Evolutionary conservation across 2,797 vertebrate species (phyloP), one percentile per base, ranked within the genome.

Genomic region (Erpetoichthys calabaricus): DNA sequence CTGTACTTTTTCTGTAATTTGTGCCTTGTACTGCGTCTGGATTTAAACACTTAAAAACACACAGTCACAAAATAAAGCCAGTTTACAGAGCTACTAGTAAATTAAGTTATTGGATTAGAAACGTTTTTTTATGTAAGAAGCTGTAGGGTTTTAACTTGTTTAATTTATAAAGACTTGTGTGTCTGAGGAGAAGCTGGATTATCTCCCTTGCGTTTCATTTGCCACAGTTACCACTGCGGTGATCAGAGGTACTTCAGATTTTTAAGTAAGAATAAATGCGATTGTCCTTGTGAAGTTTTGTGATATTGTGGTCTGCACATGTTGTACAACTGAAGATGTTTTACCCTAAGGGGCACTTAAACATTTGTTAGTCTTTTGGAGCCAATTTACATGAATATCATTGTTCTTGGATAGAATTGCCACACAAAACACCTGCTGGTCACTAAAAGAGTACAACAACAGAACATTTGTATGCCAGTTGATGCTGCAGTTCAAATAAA

Each of bases 11-110:
- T 67, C 67, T 82, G 75, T 76, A 80, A 86, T 84, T 84, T 88
- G 91, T 97, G 91, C 94, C 93, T 95, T 91, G 86, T 89, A 86
- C 86, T 89, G 86, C 91, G 82, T 80, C 72, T 77, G 75, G 86
- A 85, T 87, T 86, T 85, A 80, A 76, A 76, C 45, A 25, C 3
- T 5, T 73, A 68, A 71, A 77, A 69, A 76, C 59, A 62, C 59
- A 59, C 67, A 76, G 73, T 80, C 72, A 81, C 78, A 70, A 81
- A 82, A 83, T 75, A 71, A 77, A 81, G 79, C 79, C 84, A 89
- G 83, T 90, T 86, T 82, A 89, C 86, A 85, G 77, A 80, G 82
- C 83, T 83, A 74, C 86, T 86, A 86, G 80, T 85, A 88, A 84
- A 73, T 73, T 92, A 91, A 93, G 86, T 92, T 89, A 84, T 90